These are phyloP conservation scores for Misgurnus anguillicaudatus DNA, from an alignment of 2,113 vertebrate genomes.

Conservation along the genomic window DNA sequence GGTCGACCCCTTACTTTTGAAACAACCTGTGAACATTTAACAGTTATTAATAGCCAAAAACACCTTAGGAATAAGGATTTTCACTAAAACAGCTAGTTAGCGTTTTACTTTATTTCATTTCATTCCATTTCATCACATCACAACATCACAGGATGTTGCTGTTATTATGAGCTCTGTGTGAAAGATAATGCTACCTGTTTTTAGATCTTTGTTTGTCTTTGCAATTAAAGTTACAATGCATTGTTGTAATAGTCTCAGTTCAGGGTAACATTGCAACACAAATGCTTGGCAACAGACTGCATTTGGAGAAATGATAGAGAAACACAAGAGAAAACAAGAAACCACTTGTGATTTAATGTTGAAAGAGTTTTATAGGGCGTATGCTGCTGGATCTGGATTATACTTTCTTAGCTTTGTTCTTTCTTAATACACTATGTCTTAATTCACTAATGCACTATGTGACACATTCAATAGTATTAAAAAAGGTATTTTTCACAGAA, in stretches of 20 bases:
- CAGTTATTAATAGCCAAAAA: too few relatives aligned
- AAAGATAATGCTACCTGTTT: background rate
- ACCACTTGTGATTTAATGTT: background rate
- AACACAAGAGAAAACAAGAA: background rate
- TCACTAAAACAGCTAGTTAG: too few relatives aligned
- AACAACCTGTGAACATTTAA: too few relatives aligned
- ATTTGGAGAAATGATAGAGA: background rate
- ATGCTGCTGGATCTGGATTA: background rate
- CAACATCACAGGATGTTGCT: background rate
- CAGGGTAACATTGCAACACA: constrained; percentile 1
- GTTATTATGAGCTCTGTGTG: background rate
- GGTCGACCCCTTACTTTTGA: too few relatives aligned
- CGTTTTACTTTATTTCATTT: background rate
- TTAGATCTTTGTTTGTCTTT: background rate
- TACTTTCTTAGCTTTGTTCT: background rate
- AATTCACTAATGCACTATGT: background rate
- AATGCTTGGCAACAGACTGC: background rate
- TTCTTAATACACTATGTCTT: too few relatives aligned
- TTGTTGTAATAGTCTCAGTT: background rate
- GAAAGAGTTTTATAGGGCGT: background rate
- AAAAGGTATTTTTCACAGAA: background rate
- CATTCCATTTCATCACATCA: background rate
- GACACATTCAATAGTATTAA: too few relatives aligned
- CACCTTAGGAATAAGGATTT: too few relatives aligned
- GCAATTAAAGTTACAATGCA: background rate